Percentiles rank a stretch among this genome's conserved stretches.
Conservation (phyloP, 2,113 vertebrate species). For the Semnornis frantzii region DNA sequence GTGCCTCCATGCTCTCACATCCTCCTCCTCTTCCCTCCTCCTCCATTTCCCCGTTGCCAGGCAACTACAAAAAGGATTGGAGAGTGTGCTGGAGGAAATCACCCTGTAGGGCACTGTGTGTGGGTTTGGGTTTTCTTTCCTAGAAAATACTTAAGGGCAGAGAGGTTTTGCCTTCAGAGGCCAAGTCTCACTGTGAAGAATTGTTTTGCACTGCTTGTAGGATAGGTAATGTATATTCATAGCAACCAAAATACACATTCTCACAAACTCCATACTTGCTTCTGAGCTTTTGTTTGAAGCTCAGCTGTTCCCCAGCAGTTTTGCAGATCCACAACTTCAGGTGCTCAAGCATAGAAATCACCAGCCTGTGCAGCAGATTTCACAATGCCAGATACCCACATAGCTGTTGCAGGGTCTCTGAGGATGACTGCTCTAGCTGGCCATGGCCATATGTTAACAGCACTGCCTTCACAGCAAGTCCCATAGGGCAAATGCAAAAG, state of each 20-base stretch:
- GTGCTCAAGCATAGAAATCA: background rate
- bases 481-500: background rate
- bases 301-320: background rate
- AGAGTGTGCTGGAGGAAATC: background rate
- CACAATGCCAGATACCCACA: background rate
- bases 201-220: rapidly evolving
- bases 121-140: background rate
- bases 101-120: background rate
- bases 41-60: constrained; percentile 35
- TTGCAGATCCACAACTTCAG: background rate
- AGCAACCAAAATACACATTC: background rate
- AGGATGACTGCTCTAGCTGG: background rate
- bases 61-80: constrained; percentile 25
- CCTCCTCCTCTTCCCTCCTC: background rate
- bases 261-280: background rate
- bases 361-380: background rate
- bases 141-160: background rate
- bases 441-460: background rate
- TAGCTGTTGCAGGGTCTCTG: background rate
- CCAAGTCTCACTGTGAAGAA: background rate
- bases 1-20: background rate
- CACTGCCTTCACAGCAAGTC: background rate
- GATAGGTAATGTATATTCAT: background rate
- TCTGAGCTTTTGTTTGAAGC: background rate
- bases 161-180: background rate